These are phyloP conservation scores for Leptodactylus fallax DNA, from an alignment of 2,797 vertebrate species.

Conservation along the genomic window DNA sequence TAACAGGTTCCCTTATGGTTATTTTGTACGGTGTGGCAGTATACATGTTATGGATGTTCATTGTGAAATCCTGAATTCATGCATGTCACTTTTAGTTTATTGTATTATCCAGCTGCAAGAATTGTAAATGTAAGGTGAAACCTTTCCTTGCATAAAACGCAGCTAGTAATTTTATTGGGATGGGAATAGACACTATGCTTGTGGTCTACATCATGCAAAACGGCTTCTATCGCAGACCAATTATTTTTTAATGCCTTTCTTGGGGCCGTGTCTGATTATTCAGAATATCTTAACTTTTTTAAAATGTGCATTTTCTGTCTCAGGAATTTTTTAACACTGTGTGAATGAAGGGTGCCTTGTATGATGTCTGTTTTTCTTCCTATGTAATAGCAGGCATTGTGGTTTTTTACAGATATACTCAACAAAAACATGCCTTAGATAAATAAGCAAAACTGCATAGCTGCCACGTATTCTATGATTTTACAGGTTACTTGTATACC, in stretches of 20 bases:
- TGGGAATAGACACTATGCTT: background rate
- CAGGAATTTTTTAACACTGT: slow-evolving; percentile 57
- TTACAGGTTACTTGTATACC: background rate
- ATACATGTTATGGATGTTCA: background rate
- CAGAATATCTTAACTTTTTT: slow-evolving; percentile 27
- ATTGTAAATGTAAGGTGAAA: background rate
- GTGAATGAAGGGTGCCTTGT: slow-evolving; percentile 16
- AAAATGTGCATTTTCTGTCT: slow-evolving; percentile 39
- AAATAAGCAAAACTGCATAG: background rate
- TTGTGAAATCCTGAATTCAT: background rate
- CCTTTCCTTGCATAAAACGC: background rate
- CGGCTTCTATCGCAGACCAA: slow-evolving; percentile 68
- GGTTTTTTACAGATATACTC: background rate
- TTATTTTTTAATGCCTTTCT: slow-evolving; percentile 39
- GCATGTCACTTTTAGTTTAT: background rate
- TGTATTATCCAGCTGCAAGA: background rate
- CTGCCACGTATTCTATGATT: background rate
- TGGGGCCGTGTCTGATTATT: background rate
- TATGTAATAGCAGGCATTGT: background rate
- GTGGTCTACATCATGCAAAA: slow-evolving; percentile 40
- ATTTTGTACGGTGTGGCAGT: background rate
- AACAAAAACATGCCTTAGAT: background rate
- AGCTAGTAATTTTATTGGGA: background rate
- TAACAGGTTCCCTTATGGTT: background rate
- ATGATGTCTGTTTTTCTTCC: background rate